Evolutionary conservation across 2,888 invertebrate species (phyloP).

Genomic region (Hypercompe scribonia): DNA sequence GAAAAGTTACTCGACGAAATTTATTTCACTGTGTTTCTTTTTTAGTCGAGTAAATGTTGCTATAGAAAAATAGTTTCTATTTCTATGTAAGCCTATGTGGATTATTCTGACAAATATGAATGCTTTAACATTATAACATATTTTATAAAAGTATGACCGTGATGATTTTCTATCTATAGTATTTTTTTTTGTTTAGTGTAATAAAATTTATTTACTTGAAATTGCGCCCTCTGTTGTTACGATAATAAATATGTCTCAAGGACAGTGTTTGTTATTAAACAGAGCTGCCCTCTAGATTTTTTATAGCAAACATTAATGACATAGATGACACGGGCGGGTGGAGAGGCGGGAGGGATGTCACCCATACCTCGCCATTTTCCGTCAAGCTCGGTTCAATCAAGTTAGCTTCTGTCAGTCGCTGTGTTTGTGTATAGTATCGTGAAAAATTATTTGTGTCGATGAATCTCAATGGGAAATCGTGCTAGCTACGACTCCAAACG

Average conservation of each 20-base stretch:
- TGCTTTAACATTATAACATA: not conserved
- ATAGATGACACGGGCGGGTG: slow-evolving; percentile 70
- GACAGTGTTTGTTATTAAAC: slow-evolving; percentile 54
- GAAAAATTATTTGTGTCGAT: slow-evolving; percentile 85
- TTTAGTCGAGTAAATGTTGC: not conserved
- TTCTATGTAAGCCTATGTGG: not conserved
- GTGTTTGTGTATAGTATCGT: slow-evolving; percentile 86
- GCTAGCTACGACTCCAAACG: slow-evolving; percentile 82
- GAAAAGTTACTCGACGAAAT: too few relatives aligned
- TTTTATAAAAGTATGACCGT: not conserved
- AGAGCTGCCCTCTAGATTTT: slow-evolving; percentile 67
- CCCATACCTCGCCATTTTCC: slow-evolving; percentile 83
- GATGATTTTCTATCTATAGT: not conserved
- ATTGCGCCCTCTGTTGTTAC: slow-evolving; percentile 57
- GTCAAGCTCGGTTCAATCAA: slow-evolving; percentile 82
- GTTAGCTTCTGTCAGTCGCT: slow-evolving; percentile 85
- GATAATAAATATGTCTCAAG: slow-evolving; percentile 26
- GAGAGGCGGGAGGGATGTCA: slow-evolving; percentile 70
- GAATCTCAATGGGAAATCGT: slow-evolving; percentile 86
- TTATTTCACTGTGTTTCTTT: not conserved
- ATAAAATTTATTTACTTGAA: not conserved
- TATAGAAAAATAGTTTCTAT: not conserved
- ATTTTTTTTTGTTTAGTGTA: too few relatives aligned
- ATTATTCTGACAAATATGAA: not conserved
- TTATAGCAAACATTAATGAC: slow-evolving; percentile 43